Evolutionary conservation across 1,140 invertebrate species (phyloP).

Genomic region (Aleiodes sp.): DNA sequence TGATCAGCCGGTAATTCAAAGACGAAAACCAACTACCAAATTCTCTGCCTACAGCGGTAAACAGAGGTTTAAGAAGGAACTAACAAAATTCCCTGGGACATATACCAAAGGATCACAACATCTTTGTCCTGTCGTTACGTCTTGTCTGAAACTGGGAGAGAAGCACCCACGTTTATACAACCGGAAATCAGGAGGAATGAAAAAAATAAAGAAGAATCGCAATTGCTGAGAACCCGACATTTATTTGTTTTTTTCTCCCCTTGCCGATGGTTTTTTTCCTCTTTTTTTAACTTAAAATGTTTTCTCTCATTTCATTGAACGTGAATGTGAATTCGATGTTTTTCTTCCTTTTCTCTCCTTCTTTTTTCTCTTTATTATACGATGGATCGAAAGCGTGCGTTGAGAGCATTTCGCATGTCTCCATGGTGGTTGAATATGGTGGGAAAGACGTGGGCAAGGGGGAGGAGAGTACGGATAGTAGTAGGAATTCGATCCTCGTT

Average conservation of each 20-base stretch:
- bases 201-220: constrained; percentile 15
- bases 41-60: not conserved
- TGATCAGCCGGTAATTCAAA: no score
- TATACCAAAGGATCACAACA: constrained; percentile 24
- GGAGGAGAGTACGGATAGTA: no score
- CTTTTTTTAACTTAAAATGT: no score
- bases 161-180: constrained; percentile 19
- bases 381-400: not conserved
- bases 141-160: constrained; percentile 14
- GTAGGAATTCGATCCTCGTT: constrained; percentile 21
- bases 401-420: not conserved
- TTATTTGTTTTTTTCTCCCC: not conserved
- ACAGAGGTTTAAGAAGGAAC: not conserved
- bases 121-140: constrained; percentile 27
- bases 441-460: not conserved
- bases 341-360: no score
- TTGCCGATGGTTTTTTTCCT: not conserved
- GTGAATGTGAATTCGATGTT: constrained; percentile 11
- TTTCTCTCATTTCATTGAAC: constrained; percentile 7
- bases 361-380: not conserved
- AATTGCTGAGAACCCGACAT: constrained; percentile 17
- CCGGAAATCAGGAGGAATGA: constrained; percentile 29
- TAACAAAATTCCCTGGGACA: constrained; percentile 22
- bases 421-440: not conserved
- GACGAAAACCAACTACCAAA: no score